Evolutionary conservation across 2,888 invertebrate genomes (phyloP).

Genomic region (Drosophila hamatofila): DNA sequence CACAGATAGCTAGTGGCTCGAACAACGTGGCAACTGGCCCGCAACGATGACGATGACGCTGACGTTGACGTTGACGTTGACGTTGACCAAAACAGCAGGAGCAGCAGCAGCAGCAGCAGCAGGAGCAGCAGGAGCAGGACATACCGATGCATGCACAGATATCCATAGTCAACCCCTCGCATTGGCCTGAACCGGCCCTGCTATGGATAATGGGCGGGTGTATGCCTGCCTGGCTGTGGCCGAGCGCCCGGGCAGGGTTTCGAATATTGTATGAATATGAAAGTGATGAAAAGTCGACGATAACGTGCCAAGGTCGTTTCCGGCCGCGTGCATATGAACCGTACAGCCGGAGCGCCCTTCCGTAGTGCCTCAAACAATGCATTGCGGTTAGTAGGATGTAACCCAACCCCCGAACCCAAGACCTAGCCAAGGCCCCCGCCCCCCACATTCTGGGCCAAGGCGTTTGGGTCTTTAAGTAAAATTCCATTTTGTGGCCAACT

Average conservation of each 20-base stretch:
- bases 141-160: conserved; percentile 45
- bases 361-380: conserved; percentile 64
- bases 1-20: conserved; percentile 67
- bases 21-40: conserved; percentile 32
- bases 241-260: conserved; percentile 21
- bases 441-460: not conserved
- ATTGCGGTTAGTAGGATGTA: conserved; percentile 60
- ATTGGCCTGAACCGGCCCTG: conserved; percentile 2
- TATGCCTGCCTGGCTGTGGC: conserved; percentile 40
- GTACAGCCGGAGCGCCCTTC: conserved; percentile 47
- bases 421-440: not conserved
- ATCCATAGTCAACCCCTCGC: conserved; percentile 24
- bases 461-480: conserved; percentile 63
- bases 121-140: conserved; percentile 2
- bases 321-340: conserved; percentile 81
- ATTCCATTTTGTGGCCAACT: conserved; percentile 49
- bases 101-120: not conserved
- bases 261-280: conserved; percentile 80
- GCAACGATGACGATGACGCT: conserved; percentile 29
- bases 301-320: conserved; percentile 82
- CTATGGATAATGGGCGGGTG: not conserved
- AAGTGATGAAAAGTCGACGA: conserved; percentile 81
- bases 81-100: conserved; percentile 28
- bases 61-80: conserved; percentile 23
- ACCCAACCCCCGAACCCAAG: not conserved